Percentiles rank a stretch among this genome's conserved stretches.
Conservation (phyloP, 2,888 invertebrate genomes). For the Zele albiditarsus region DNA sequence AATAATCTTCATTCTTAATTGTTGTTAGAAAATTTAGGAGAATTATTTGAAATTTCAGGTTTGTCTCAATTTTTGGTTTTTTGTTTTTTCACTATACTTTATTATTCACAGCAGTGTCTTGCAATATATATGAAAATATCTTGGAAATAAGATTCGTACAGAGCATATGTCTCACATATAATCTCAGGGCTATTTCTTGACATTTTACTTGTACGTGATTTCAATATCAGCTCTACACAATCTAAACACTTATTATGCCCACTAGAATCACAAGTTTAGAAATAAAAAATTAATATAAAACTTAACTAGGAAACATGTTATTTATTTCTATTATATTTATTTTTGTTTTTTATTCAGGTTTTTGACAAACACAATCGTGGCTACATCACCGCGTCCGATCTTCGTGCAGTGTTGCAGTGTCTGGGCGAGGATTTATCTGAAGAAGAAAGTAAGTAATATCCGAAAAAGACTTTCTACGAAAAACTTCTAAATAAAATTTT, state of each 20-base stretch:
- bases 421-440: constrained; percentile 91
- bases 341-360: constrained; percentile 67
- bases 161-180: neutral
- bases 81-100: neutral
- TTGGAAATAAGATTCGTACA: neutral
- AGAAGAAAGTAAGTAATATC: constrained; percentile 85
- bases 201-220: neutral
- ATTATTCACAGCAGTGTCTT: neutral
- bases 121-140: neutral
- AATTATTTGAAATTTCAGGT: neutral
- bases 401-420: constrained; percentile 90
- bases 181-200: neutral
- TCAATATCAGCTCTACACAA: neutral
- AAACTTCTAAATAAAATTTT: neutral
- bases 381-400: constrained; percentile 91
- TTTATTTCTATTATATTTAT: neutral
- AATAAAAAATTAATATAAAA: neutral
- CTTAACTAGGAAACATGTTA: neutral
- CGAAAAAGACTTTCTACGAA: neutral
- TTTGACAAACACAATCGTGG: constrained; percentile 95
- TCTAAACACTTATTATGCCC: neutral
- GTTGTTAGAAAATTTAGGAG: neutral
- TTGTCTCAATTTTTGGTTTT: neutral
- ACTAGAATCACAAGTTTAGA: neutral
- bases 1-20: too few relatives aligned